Percentiles rank a stretch among this genome's conserved stretches.
Evolutionary conservation across 2,888 invertebrate species (phyloP).

Genomic region (Agrenia bidenticulata): DNA sequence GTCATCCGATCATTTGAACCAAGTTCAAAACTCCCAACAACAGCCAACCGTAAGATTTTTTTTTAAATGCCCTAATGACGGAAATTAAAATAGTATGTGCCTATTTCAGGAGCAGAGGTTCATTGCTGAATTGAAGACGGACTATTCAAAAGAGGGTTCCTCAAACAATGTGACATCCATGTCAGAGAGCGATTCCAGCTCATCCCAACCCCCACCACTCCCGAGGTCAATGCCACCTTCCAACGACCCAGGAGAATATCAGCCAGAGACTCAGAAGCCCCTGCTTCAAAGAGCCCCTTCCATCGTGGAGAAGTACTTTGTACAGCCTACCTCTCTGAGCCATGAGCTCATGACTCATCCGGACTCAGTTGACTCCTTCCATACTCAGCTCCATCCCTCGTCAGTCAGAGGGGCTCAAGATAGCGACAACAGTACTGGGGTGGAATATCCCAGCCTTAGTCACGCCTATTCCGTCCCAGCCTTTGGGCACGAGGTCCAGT

Average conservation of each 20-base stretch:
- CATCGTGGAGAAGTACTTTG: neutral
- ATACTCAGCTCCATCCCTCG: too few species aligned
- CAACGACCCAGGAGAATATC: too few species aligned
- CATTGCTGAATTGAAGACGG: neutral
- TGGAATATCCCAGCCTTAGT: neutral
- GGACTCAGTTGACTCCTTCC: too few species aligned
- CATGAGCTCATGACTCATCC: too few species aligned
- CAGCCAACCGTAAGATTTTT: too few species aligned
- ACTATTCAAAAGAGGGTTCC: too few species aligned
- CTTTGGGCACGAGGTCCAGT: neutral
- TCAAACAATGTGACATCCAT: neutral
- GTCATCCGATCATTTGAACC: too few species aligned
- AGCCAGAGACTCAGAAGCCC: neutral
- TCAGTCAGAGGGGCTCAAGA: neutral
- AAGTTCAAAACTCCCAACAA: too few species aligned
- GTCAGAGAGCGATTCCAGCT: neutral
- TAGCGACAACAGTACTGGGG: neutral
- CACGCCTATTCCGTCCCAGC: slow-evolving; percentile 10
- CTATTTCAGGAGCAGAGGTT: neutral
- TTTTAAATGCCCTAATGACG: too few species aligned
- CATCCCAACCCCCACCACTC: slow-evolving; percentile 14
- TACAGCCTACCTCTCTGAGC: neutral
- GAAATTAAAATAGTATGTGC: too few species aligned
- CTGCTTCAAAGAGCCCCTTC: neutral
- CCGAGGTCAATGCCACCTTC: slow-evolving; percentile 1